phyloP scores from a whole-genome alignment of 2,888 invertebrate species.

The Melieria omissa region DNA sequence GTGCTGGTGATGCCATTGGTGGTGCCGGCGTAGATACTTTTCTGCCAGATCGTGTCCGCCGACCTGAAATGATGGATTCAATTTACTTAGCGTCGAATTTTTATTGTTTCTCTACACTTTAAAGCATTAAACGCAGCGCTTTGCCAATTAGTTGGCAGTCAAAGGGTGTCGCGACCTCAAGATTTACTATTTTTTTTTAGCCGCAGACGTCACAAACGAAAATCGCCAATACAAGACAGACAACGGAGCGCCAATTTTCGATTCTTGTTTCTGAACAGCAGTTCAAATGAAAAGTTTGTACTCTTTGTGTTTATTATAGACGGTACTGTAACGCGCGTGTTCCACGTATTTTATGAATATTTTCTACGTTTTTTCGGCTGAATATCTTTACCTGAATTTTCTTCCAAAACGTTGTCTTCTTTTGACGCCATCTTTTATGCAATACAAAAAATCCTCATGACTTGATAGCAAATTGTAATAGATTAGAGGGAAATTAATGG shows the following conservation, averaged over 20 bases:
- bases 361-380: too few species aligned
- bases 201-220: not conserved
- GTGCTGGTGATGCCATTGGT: slow-evolving; percentile 54
- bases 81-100: not conserved
- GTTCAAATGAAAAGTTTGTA: not conserved
- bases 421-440: slow-evolving; percentile 66
- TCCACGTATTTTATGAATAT: too few species aligned
- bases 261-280: not conserved
- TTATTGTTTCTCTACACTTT: too few species aligned
- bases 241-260: slow-evolving; percentile 13
- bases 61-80: slow-evolving; percentile 60
- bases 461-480: slow-evolving; percentile 5
- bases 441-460: slow-evolving; percentile 38
- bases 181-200: slow-evolving; percentile 20
- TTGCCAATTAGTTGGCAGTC: too few species aligned
- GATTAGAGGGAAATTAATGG: not conserved
- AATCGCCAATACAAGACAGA: not conserved
- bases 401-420: slow-evolving; percentile 62
- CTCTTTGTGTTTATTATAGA: too few species aligned
- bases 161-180: not conserved
- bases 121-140: too few species aligned
- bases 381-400: slow-evolving; percentile 59
- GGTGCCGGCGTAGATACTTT: slow-evolving; percentile 56
- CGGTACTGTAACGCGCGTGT: too few species aligned
- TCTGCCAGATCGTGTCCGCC: slow-evolving; percentile 72